Evolutionary conservation across 2,797 vertebrate genomes (phyloP).

Genomic region (Trichosurus vulpecula): DNA sequence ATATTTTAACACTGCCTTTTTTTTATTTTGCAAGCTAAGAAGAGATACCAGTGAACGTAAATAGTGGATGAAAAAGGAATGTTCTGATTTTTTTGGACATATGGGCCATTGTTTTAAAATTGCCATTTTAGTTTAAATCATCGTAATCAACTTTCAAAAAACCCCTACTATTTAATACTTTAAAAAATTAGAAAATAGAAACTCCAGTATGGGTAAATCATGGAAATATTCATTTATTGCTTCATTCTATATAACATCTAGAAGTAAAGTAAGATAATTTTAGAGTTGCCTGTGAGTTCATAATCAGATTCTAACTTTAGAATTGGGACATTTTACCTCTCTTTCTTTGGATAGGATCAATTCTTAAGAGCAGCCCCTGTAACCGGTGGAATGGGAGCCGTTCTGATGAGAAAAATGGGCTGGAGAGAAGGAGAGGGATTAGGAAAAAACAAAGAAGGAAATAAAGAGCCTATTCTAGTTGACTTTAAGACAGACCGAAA

Average conservation of each 20-base stretch:
- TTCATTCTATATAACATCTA: slow-evolving; percentile 74
- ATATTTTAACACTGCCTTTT: slow-evolving; percentile 85
- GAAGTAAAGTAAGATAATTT: slow-evolving; percentile 76
- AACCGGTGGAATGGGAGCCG: slow-evolving; percentile 95
- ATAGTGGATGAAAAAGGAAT: slow-evolving; percentile 82
- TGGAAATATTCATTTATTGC: slow-evolving; percentile 72
- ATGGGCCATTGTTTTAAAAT: slow-evolving; percentile 75
- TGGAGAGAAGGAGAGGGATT: slow-evolving; percentile 97
- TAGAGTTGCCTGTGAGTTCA: slow-evolving; percentile 63
- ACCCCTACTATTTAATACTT: slow-evolving; percentile 56
- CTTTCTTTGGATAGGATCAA: slow-evolving; percentile 93
- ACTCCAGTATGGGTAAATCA: slow-evolving; percentile 74
- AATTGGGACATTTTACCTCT: slow-evolving; percentile 80
- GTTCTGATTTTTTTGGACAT: slow-evolving; percentile 79
- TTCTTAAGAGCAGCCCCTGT: slow-evolving; percentile 97
- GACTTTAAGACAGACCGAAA: slow-evolving; percentile 99
- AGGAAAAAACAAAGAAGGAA: slow-evolving; percentile 96
- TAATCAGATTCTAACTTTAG: slow-evolving; percentile 78
- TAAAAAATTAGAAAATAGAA: slow-evolving; percentile 72
- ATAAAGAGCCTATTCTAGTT: slow-evolving; percentile 96
- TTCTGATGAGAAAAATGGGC: slow-evolving; percentile 99
- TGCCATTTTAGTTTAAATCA: slow-evolving; percentile 73
- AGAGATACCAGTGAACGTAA: slow-evolving; percentile 85
- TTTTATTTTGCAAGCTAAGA: slow-evolving; percentile 86
- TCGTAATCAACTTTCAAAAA: slow-evolving; percentile 76